Base-by-base conservation (phyloP, 2,888 invertebrate genomes). In the Zaprionus obscuricornis region DNA sequence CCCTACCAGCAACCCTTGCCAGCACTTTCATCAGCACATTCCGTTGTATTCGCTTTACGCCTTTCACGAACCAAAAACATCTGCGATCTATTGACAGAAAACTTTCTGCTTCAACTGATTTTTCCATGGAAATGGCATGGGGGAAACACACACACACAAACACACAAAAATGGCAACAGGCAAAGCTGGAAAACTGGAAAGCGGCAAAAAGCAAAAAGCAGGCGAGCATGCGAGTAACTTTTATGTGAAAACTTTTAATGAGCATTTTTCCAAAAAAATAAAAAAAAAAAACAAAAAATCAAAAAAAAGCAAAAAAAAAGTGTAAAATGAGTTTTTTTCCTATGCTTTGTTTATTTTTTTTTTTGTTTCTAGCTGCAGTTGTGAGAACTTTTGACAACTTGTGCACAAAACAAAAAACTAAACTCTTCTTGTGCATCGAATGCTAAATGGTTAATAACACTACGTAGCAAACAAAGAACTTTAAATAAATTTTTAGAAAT, bases 221-320 rank as follows among this genome's bases (percentile, higher is more conserved):
- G 8, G 24, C 8, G n/a, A n/a, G 45, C 57, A 45, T 46, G 43
- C 47, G 37, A 51, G 40, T 33, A 74, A 79, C 51, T 65, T 70
- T 70, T 52, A 73, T 66, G 55, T 11, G 45, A 66, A 76, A 78
- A 84, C 77, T 84, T 78, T 81, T 76, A 84, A 78, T 81, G 77
- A 84, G 85, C 58, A 65, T 63, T 74, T 71, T 4, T 7, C 22
- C n/a, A n/a, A n/a, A n/a, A n/a, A n/a, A n/a, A n/a, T n/a, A n/a
- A n/a, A n/a, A n/a, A n/a, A n/a, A n/a, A n/a, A n/a, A n/a, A n/a
- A n/a, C n/a, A n/a, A n/a, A n/a, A n/a, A n/a, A n/a, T n/a, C n/a
- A n/a, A n/a, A n/a, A n/a, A 22, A 4, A 22, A 7, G 4, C 43
- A 51, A 52, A 57, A 40, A 51, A 66, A 74, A 59, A 66, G 56